Base-by-base conservation (phyloP, 1,140 invertebrate genomes). In the Reticulitermes speratus region DNA sequence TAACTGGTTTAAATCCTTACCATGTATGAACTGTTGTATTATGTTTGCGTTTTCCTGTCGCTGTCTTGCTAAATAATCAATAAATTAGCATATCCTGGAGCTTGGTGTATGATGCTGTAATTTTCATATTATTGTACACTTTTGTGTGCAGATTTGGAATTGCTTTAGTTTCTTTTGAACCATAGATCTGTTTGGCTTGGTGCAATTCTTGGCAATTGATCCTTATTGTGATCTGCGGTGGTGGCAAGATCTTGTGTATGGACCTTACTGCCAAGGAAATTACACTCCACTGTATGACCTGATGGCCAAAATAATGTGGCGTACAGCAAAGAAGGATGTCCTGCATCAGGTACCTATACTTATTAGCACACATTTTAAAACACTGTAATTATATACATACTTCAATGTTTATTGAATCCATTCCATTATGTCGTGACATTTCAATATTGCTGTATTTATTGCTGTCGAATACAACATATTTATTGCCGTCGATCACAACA, bases 311-410 rank as follows among this genome's bases (percentile, higher is more conserved):
- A 91, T 95, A 84, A 90, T 97, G 89, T 96, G 96, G 96, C 91
- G 96, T 75, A 95, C 93, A 30, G 89, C 92, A 0, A 96, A 96
- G 89, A 91, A 91, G 65, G 93, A 95, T 89, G 94, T 96, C 69
- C 88, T 94, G 85, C 89, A 93, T 88, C 93, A 94, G 90, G 92
- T 94, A 87, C 23, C 45, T 75, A 21, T 19, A 84, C 25, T 38
- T 83, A 19, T 9, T 82, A 19, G 14, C 38, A 82, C 16, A 82
- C n/a, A 32, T 82, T 82, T 82, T 82, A 52, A 38, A 8, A 38
- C 19, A 45, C 87, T 88, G 55, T 86, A 90, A n/a, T 16, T 2
- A 5, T 38, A 38, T 38, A 38, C 38, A 2, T 38, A 38, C 38
- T 5, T 38, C 38, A 83, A 5, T 38, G 2, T 38, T 38, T 38